phyloP scores from a whole-genome alignment of 2,888 invertebrate species.

The Boloria selene region DNA sequence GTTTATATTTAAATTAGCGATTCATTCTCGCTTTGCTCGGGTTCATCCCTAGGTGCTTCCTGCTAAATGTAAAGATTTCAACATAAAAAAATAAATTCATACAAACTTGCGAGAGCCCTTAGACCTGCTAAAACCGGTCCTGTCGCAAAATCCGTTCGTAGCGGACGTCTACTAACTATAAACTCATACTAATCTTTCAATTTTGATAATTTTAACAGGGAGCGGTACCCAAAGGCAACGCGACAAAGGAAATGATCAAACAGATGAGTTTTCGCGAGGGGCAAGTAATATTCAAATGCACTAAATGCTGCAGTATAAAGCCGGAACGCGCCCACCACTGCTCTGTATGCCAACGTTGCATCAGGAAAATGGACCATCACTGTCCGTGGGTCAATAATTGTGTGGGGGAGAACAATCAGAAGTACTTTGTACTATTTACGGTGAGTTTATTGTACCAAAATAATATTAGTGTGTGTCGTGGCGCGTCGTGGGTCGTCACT shows the following conservation, averaged over 20 bases:
- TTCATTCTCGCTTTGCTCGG: too few species aligned
- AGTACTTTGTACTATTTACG: conserved; percentile 99
- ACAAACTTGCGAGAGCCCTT: too few species aligned
- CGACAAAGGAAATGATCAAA: conserved; percentile 97
- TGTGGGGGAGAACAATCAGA: conserved; percentile 99
- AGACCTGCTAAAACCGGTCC: too few species aligned
- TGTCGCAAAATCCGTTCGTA: too few species aligned
- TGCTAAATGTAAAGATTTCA: too few species aligned
- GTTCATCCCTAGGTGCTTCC: too few species aligned
- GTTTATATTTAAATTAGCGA: too few species aligned
- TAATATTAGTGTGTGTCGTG: too few species aligned
- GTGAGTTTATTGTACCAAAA: conserved; percentile 81
- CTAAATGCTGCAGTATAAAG: conserved; percentile 97
- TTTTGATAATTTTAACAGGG: conserved; percentile 81
- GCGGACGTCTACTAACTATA: too few species aligned
- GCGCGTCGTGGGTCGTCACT: too few species aligned
- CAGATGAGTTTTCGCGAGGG: conserved; percentile 96
- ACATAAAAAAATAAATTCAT: too few species aligned
- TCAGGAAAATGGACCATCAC: conserved; percentile 85
- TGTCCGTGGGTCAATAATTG: conserved; percentile 99
- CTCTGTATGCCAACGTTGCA: conserved; percentile 94
- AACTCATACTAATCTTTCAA: neutral
- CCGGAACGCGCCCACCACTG: conserved; percentile 98
- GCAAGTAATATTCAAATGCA: conserved; percentile 96
- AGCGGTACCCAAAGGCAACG: conserved; percentile 96